Evolutionary conservation across 1,140 invertebrate genomes (phyloP), one percentile per base, ranked within the genome.

Genomic region (Hycleus cichorii): DNA sequence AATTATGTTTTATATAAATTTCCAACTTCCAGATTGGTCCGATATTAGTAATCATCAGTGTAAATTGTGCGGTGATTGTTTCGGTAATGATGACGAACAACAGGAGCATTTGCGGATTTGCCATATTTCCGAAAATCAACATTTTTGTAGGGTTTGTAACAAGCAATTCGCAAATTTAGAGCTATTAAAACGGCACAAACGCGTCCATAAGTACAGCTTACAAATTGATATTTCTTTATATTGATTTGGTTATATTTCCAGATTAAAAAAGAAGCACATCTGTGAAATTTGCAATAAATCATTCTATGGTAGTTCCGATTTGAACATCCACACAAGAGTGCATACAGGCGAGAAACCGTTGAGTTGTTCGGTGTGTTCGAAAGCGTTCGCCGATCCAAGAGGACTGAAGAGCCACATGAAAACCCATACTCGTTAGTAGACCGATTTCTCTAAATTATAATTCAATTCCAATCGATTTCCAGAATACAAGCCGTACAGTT

Each of bases 401-500:
- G 50, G 64, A 18, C 52, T 68, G 8, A 50, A 54, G 24, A 66
- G 62, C 9, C 67, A 68, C 57, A 48, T 54, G 4, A 63, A 60
- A 43, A 62, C 49, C 7, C 67, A 68, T 44, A 66, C 39, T 26
- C 48, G 59, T 32, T 12, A 32, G 32, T 32, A 32, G 1, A 5
- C 4, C 7, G 32, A 32, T 32, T 7, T 4, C 7, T 32, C 0
- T 32, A 2, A 32, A 32, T 32, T 32, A 32, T 32, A 7, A 32
- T 32, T 32, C 7, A 32, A 32, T 32, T 32, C 7, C 7, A 5
- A 32, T 5, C 7, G 7, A 32, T 32, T 32, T 32, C 4, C 32
- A 32, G 32, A 76, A 32, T 7, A 81, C 67, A 74, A 78, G 56
- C 81, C 82, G 4, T 80, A 80, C 68, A 70, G 71, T 50, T 85